Percentiles rank a stretch among this genome's conserved stretches.
Conservation (phyloP, 2,888 invertebrate species). For the Ormyrus labotus region DNA sequence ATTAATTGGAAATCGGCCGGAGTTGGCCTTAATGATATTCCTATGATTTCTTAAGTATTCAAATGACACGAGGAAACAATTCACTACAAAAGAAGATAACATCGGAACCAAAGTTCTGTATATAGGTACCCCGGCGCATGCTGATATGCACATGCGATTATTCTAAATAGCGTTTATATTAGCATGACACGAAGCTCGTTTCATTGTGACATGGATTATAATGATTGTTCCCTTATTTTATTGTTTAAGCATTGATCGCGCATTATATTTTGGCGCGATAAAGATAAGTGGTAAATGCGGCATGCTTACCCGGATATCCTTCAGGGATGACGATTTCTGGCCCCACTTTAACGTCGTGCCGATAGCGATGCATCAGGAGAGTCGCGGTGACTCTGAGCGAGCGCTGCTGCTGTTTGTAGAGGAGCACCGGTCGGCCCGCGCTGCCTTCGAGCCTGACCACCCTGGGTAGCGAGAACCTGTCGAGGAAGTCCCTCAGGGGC, state of each 20-base stretch:
- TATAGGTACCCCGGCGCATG: not conserved
- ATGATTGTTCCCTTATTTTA: conserved; percentile 14
- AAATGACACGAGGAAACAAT: conserved; percentile 22
- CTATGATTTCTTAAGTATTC: conserved; percentile 21
- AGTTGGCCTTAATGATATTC: not conserved
- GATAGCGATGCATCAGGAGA: conserved; percentile 76
- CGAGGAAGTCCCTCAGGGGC: conserved; percentile 73
- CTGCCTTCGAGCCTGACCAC: conserved; percentile 74
- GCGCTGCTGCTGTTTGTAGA: conserved; percentile 73
- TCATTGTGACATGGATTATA: conserved; percentile 6
- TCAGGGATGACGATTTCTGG: conserved; percentile 77
- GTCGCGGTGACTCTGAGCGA: conserved; percentile 73
- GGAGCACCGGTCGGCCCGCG: conserved; percentile 74
- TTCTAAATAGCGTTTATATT: conserved; percentile 10
- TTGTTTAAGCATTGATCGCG: not conserved
- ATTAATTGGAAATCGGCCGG: too few relatives aligned
- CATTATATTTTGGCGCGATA: too few relatives aligned
- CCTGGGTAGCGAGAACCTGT: conserved; percentile 75
- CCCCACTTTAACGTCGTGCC: conserved; percentile 76
- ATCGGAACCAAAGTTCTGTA: not conserved
- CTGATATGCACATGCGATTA: not conserved
- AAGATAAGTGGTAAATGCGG: not conserved
- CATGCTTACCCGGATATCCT: conserved; percentile 76
- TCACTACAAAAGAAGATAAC: conserved; percentile 5
- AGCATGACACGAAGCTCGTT: conserved; percentile 8